Evolutionary conservation across 2,888 invertebrate species (phyloP).

Genomic region (Tryphoninae sp.): DNA sequence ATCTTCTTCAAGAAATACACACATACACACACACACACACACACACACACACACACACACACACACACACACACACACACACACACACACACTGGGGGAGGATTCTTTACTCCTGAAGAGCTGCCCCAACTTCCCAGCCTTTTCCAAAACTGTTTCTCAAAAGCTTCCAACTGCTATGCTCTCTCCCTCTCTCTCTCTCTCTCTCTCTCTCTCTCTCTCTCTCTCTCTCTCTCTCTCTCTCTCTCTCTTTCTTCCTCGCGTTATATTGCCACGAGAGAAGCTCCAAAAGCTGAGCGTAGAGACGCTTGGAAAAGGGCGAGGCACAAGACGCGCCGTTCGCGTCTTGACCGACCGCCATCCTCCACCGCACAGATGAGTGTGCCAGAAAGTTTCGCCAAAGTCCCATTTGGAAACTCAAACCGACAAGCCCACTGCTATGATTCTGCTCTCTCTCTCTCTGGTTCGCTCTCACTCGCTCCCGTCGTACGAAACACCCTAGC

Average conservation of each 20-base stretch:
- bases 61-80: neutral
- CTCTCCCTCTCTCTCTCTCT: neutral
- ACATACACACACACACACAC: neutral
- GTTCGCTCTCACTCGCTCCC: neutral
- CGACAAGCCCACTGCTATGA: constrained; percentile 50
- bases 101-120: constrained; percentile 39
- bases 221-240: neutral
- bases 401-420: constrained; percentile 76
- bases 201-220: neutral
- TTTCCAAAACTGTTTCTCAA: constrained; percentile 54
- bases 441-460: neutral
- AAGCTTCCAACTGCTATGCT: constrained; percentile 40
- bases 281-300: constrained; percentile 32
- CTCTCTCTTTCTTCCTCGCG: neutral
- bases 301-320: neutral
- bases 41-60: constrained; percentile 14
- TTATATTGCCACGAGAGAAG: constrained; percentile 43
- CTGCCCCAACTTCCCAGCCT: constrained; percentile 56
- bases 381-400: constrained; percentile 79
- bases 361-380: constrained; percentile 49
- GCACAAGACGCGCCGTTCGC: constrained; percentile 53
- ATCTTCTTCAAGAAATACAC: constrained; percentile 42
- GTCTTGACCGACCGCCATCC: constrained; percentile 24
- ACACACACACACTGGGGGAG: constrained; percentile 14
- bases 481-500: constrained; percentile 13